A percentile compares a stretch with the other conserved stretches of the same genome.
phyloP scores from a whole-genome alignment of 1,140 invertebrate genomes.

The Bombus affinis region DNA sequence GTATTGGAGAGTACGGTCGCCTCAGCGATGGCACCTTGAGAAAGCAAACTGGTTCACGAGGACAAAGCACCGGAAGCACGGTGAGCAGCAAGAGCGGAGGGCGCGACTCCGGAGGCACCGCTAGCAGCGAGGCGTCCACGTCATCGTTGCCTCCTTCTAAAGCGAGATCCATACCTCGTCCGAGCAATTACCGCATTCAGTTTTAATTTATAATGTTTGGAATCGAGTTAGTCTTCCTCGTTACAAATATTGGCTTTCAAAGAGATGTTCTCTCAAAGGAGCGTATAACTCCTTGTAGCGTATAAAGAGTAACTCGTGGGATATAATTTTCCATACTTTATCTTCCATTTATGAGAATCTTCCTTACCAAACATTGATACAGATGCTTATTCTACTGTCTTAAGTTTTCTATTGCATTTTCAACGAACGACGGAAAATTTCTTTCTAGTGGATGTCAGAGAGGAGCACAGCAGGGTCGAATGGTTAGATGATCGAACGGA shows the following conservation, averaged over 20 bases:
- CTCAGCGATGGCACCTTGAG: slow-evolving; percentile 82
- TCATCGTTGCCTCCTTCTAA: slow-evolving; percentile 84
- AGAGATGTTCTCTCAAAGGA: not conserved
- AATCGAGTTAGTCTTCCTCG: slow-evolving; percentile 1
- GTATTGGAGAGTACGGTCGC: slow-evolving; percentile 84
- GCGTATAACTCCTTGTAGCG: not conserved
- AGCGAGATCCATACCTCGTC: slow-evolving; percentile 84
- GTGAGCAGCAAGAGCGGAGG: slow-evolving; percentile 82
- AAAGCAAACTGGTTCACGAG: slow-evolving; percentile 75
- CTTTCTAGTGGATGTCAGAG: not conserved
- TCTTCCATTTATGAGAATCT: slow-evolving; percentile 3
- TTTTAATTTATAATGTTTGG: slow-evolving; percentile 80
- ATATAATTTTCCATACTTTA: slow-evolving; percentile 5
- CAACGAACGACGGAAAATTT: not conserved
- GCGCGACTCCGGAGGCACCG: slow-evolving; percentile 82
- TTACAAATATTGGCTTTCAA: not conserved
- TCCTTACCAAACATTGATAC: not conserved
- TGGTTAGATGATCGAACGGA: not conserved
- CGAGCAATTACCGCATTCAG: slow-evolving; percentile 87
- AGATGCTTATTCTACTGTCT: not conserved
- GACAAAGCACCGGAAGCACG: slow-evolving; percentile 81
- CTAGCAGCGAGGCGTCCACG: slow-evolving; percentile 84
- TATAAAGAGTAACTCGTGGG: not conserved
- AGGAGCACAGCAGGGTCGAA: not conserved
- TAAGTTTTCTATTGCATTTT: not conserved